Conservation (phyloP, 1,140 invertebrate genomes). For the Andricus grossulariae region DNA sequence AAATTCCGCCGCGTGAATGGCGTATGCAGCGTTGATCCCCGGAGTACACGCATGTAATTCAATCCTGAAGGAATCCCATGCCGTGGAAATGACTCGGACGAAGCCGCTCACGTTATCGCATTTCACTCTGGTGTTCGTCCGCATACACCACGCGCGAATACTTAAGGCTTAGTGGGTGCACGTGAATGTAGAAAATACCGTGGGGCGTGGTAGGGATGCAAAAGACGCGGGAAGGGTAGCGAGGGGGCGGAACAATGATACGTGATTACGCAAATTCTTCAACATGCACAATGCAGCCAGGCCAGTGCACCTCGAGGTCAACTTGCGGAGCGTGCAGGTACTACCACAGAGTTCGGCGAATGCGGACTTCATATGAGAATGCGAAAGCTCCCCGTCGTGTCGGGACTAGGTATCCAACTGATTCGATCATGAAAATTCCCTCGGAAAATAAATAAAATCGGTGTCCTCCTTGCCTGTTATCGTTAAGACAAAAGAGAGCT, state of each 20-base stretch:
- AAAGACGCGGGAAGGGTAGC: constrained; percentile 4
- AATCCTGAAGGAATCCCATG: constrained; percentile 57
- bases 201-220: not conserved
- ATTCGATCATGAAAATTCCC: constrained; percentile 50
- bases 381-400: constrained; percentile 44
- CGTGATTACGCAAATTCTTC: constrained; percentile 69
- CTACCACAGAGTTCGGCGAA: constrained; percentile 48
- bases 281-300: constrained; percentile 62
- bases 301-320: constrained; percentile 61
- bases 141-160: constrained; percentile 1
- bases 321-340: constrained; percentile 55
- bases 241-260: constrained; percentile 62
- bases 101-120: constrained; percentile 40
- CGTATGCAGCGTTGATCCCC: constrained; percentile 34
- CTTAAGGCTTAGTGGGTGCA: not conserved
- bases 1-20: constrained; percentile 45
- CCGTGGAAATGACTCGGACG: constrained; percentile 57
- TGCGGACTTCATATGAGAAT: constrained; percentile 53
- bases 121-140: constrained; percentile 33
- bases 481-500: not conserved
- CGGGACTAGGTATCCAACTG: constrained; percentile 40
- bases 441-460: constrained; percentile 6
- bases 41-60: constrained; percentile 60
- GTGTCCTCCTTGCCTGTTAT: not conserved
- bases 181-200: constrained; percentile 14